Evolutionary conservation across 2,113 vertebrate species (phyloP), one percentile per base, ranked within the genome.

Genomic region (Scopus umbretta): DNA sequence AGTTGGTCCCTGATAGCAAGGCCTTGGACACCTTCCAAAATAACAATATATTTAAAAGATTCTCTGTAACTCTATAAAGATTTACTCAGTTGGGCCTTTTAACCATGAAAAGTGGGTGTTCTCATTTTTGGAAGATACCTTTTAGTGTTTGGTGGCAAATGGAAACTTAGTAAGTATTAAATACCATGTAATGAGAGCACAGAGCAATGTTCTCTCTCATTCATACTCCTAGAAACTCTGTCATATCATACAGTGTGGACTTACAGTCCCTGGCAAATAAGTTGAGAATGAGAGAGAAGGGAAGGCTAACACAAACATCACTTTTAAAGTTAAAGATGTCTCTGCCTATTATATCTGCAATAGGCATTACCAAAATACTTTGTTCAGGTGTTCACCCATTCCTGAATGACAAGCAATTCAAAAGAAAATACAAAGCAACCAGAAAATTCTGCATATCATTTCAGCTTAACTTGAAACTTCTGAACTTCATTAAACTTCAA

Each of bases 401-500:
- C 40, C 52, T 52, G 42, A 89, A 79, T 34, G 29, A 84, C 27
- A 94, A 86, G 70, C 26, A 74, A 80, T 80, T 86, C 20, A 83
- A 95, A 92, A 86, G 26, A 81, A 87, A 95, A 84, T 47, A 87
- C 10, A 62, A 80, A 91, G 43, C 15, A 66, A 91, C 56, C 18
- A 78, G 47, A 89, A 94, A 84, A 86, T 71, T 84, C n/a, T 71
- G 43, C 73, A 56, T 47, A 40, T 58, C 43, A 91, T 71, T 84
- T 79, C 52, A 91, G 26, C 61, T 92, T 92, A 67, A 67, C 47
- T 68, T 89, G 40, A 81, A 89, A 92, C 23, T 84, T 87, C 38
- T 72, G 78, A 96, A 85, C 34, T 85, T 91, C 80, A 85, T 49
- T 91, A 91, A 95, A 91, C 36, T 91, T 92, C 68, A 92, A 68